Conservation (phyloP, 2,797 vertebrate species). For the Merluccius polli region DNA sequence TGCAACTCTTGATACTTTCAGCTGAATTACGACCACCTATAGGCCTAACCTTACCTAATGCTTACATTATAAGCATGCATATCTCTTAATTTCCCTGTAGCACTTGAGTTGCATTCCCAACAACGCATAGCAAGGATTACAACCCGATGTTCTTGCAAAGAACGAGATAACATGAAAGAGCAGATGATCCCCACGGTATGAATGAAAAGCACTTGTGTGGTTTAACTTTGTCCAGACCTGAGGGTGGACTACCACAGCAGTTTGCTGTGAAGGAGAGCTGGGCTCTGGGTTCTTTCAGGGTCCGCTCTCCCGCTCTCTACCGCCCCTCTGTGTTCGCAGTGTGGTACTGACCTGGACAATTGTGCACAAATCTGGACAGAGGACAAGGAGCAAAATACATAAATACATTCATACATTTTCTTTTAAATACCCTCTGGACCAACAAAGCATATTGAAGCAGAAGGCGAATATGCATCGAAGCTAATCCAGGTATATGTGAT, state of each 20-base stretch:
- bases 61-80: slow-evolving; percentile 48
- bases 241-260: slow-evolving; percentile 58
- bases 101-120: slow-evolving; percentile 49
- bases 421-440: too few species aligned
- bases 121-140: slow-evolving; percentile 60
- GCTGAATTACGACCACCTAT: slow-evolving; percentile 48
- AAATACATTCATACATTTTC: too few species aligned
- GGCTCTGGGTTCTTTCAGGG: slow-evolving; percentile 52
- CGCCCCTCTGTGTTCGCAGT: slow-evolving; percentile 65
- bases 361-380: background rate
- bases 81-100: slow-evolving; percentile 45
- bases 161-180: slow-evolving; percentile 66
- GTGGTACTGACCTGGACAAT: slow-evolving; percentile 31
- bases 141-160: slow-evolving; percentile 67
- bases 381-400: background rate
- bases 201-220: slow-evolving; percentile 70
- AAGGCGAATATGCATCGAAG: too few species aligned
- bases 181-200: slow-evolving; percentile 47
- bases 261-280: slow-evolving; percentile 47
- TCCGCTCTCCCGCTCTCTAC: slow-evolving; percentile 61
- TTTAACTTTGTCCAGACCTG: slow-evolving; percentile 67
- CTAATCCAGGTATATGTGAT: too few species aligned
- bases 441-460: too few species aligned
- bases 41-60: background rate
- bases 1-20: slow-evolving; percentile 37